Base-by-base conservation (phyloP, 2,113 vertebrate genomes). In the Ardeotis arabs region DNA sequence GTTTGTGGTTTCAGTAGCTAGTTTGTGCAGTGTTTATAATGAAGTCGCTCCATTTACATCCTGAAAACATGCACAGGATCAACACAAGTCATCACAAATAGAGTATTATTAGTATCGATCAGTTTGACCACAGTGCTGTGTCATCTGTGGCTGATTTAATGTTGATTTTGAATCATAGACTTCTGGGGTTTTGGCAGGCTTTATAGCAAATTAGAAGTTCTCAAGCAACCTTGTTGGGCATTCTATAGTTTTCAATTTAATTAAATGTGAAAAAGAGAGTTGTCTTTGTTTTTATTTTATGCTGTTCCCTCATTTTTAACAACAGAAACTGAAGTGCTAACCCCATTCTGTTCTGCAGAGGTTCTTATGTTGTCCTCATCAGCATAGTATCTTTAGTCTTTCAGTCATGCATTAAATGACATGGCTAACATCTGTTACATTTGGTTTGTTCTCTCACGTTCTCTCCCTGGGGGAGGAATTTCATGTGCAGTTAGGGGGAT, bases 371-470 rank as follows among this genome's bases (percentile, higher is more conserved):
- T 72, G 49, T 60, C 70, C 70, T 89, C 39, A 60, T 69, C 53
- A 64, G n/a, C 63, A 13, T 10, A 84, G 45, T 60, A n/a, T 64
- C 87, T 93, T 75, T 66, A 89, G 39, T 68, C 59, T 94, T 89
- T 70, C 95, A 97, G 68, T 93, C 96, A 94, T 94, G 95, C 89
- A 91, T 96, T 94, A 96, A 91, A 87, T 83, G 49, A 87, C 76
- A 41, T 27, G 70, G 80, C 41, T 76, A 95, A 93, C 96, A 93
- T 95, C 95, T 95, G 95, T 82, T 96, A 73, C 53, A 23, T 91
- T 87, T 68, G 29, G 22, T 73, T 93, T 94, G 69, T 82, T 83
- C 59, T 94, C 78, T 93, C 72, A 69, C 45, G 80, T 87, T 79
- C 74, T 87, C 35, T 93, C 84, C 94, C 90, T 76, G 70, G 67